Evolutionary conservation across 2,888 invertebrate species (phyloP).

Genomic region (Phortica magna): DNA sequence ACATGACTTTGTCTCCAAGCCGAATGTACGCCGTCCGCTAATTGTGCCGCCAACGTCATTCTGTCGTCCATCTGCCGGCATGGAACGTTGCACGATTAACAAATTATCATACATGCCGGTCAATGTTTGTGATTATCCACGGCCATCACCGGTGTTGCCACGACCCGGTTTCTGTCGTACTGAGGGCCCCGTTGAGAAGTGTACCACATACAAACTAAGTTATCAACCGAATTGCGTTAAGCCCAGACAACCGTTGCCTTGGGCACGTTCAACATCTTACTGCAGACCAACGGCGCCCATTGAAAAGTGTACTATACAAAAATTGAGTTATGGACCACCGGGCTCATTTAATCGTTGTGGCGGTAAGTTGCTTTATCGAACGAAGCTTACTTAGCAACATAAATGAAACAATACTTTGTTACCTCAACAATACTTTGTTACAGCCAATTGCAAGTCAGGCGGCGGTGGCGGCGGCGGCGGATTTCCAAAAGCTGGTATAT

Average conservation of each 20-base stretch:
- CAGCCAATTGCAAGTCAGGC: constrained; percentile 43
- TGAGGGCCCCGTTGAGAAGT: constrained; percentile 69
- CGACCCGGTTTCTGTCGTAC: constrained; percentile 70
- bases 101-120: constrained; percentile 76
- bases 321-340: constrained; percentile 82
- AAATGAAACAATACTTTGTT: not conserved
- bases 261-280: constrained; percentile 70
- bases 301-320: constrained; percentile 81
- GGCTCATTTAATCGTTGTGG: constrained; percentile 77
- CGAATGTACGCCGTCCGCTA: constrained; percentile 75
- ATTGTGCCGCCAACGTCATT: constrained; percentile 68
- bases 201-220: constrained; percentile 81
- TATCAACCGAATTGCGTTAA: constrained; percentile 78
- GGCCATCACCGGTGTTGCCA: constrained; percentile 63
- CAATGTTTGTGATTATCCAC: constrained; percentile 65
- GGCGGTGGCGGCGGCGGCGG: constrained; percentile 48
- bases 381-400: not conserved
- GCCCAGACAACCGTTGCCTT: constrained; percentile 72
- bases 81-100: constrained; percentile 76
- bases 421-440: not conserved
- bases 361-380: constrained; percentile 53
- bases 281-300: constrained; percentile 71
- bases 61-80: constrained; percentile 62
- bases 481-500: constrained; percentile 75
- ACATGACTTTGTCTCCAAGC: constrained; percentile 85